Evolutionary conservation across 2,888 invertebrate species (phyloP).

Genomic region (Amphipoea lucens): DNA sequence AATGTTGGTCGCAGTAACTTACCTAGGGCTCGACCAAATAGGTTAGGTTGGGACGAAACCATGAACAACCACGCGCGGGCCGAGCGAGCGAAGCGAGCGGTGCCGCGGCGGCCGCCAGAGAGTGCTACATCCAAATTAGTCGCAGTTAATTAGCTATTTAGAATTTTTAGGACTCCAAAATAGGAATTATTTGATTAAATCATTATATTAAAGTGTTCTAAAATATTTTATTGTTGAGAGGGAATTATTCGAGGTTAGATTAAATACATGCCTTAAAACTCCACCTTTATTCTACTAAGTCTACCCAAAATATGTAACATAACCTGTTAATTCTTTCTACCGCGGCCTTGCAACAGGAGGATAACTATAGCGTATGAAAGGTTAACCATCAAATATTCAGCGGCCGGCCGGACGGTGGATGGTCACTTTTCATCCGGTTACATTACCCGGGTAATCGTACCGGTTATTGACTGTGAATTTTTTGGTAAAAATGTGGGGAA

Average conservation of each 20-base stretch:
- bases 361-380: slow-evolving; percentile 54
- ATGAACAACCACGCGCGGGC: too few relatives aligned
- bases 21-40: too few relatives aligned
- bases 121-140: too few relatives aligned
- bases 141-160: not conserved
- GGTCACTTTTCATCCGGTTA: slow-evolving; percentile 53
- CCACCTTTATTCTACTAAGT: not conserved
- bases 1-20: too few relatives aligned
- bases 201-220: not conserved
- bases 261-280: not conserved
- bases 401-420: slow-evolving; percentile 45
- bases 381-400: slow-evolving; percentile 71
- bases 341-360: slow-evolving; percentile 16
- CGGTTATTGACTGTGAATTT: slow-evolving; percentile 20
- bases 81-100: too few relatives aligned
- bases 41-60: too few relatives aligned
- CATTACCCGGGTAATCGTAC: slow-evolving; percentile 25
- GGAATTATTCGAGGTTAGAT: not conserved
- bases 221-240: not conserved
- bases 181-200: too few relatives aligned
- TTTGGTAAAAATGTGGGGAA: not conserved
- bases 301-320: too few relatives aligned
- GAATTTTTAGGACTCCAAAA: not conserved
- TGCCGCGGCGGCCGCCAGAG: too few relatives aligned
- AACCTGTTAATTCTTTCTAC: slow-evolving; percentile 25